Evolutionary conservation across 2,797 vertebrate species (phyloP).

Genomic region (Taeniopygia guttata): DNA sequence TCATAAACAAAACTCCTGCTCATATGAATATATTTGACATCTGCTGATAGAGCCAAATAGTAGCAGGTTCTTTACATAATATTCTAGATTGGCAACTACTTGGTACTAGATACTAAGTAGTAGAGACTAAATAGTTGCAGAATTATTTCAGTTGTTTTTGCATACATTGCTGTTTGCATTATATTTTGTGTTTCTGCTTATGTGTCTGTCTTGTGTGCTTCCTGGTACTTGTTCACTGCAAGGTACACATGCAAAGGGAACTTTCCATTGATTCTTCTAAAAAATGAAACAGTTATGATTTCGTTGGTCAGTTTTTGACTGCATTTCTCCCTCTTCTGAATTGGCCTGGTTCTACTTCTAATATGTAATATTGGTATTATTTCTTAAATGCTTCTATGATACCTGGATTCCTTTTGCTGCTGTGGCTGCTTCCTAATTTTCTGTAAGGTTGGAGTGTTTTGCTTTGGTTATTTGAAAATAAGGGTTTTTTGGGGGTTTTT

Average conservation of each 20-base stretch:
- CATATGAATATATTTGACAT: neutral
- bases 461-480: neutral
- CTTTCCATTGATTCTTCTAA: neutral
- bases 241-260: neutral
- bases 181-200: neutral
- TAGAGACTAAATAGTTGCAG: neutral
- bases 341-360: neutral
- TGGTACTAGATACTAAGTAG: neutral
- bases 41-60: neutral
- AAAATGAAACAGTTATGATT: neutral
- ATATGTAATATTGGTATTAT: neutral
- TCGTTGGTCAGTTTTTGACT: neutral
- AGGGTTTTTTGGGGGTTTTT: neutral
- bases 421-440: neutral
- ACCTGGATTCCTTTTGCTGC: neutral
- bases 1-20: neutral
- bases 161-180: neutral
- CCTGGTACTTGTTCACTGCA: fast-evolving
- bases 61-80: neutral
- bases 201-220: neutral
- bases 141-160: neutral
- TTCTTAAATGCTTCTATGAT: neutral
- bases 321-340: neutral
- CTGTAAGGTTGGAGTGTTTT: neutral
- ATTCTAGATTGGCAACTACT: neutral